Evolutionary conservation across 1,140 invertebrate species (phyloP).

Genomic region (Heliconius melpomene): DNA sequence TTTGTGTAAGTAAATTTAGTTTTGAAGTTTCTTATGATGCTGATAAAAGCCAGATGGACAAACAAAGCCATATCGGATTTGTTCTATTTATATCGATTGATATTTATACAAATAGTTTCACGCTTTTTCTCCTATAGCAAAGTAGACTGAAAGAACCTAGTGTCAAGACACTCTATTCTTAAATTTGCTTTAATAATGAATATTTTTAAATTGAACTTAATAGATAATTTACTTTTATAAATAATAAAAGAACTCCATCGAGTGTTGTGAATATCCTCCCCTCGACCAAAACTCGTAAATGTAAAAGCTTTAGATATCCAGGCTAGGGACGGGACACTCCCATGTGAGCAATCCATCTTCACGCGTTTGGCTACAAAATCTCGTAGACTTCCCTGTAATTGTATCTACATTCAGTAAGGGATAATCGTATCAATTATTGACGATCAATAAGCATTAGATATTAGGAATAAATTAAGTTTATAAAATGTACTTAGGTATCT

Average conservation of each 20-base stretch:
- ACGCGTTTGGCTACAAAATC: conserved; percentile 14
- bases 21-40: not conserved
- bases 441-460: not conserved
- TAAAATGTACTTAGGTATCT: no score
- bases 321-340: not conserved
- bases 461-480: no score
- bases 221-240: not conserved
- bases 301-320: conserved; percentile 13
- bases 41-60: not conserved
- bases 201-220: not conserved
- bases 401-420: not conserved
- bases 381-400: not conserved
- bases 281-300: conserved; percentile 5
- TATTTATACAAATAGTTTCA: not conserved
- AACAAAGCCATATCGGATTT: not conserved
- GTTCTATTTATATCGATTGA: not conserved
- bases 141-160: no score
- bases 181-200: no score
- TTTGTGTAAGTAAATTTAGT: conserved; percentile 6
- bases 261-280: not conserved
- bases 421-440: conserved; percentile 1
- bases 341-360: conserved; percentile 23
- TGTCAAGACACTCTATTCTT: no score
- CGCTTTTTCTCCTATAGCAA: no score
- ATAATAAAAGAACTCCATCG: not conserved